A percentile compares a stretch with the other conserved stretches of the same genome.
These are phyloP conservation scores for Pachypeltis micranthus DNA, from an alignment of 1,140 invertebrate genomes.

Conservation along the genomic window DNA sequence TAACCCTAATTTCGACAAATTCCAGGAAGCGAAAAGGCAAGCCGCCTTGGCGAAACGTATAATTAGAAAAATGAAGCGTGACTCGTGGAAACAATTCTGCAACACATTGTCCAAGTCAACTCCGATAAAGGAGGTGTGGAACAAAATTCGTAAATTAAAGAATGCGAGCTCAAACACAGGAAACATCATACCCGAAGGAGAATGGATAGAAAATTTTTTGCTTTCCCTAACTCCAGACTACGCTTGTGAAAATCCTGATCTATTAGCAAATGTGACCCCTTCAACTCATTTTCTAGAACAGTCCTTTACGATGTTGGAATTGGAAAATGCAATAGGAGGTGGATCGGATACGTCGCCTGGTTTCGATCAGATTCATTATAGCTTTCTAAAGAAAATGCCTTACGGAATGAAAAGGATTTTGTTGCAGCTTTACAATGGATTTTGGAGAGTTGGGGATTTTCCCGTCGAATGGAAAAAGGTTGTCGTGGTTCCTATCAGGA, in stretches of 20 bases:
- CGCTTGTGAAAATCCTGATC: background rate
- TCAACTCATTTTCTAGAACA: background rate
- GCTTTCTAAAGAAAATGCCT: background rate
- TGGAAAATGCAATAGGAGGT: background rate
- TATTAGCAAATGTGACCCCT: background rate
- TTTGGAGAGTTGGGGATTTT: background rate
- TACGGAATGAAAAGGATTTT: background rate
- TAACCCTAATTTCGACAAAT: background rate
- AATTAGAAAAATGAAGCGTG: background rate
- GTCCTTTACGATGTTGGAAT: background rate
- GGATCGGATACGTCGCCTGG: background rate
- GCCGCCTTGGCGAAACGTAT: background rate
- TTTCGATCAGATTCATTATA: background rate
- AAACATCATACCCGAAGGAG: background rate
- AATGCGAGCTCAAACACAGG: background rate
- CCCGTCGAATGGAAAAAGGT: background rate
- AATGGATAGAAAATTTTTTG: background rate
- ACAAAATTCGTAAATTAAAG: background rate
- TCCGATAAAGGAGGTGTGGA: background rate
- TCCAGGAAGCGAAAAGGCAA: background rate
- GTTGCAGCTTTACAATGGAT: background rate
- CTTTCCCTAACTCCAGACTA: background rate
- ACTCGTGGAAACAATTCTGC: background rate
- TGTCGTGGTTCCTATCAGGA: background rate
- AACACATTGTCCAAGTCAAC: background rate